Percentiles rank a stretch among this genome's conserved stretches.
Evolutionary conservation across 2,797 vertebrate species (phyloP).

Genomic region (Chiroxiphia lanceolata): DNA sequence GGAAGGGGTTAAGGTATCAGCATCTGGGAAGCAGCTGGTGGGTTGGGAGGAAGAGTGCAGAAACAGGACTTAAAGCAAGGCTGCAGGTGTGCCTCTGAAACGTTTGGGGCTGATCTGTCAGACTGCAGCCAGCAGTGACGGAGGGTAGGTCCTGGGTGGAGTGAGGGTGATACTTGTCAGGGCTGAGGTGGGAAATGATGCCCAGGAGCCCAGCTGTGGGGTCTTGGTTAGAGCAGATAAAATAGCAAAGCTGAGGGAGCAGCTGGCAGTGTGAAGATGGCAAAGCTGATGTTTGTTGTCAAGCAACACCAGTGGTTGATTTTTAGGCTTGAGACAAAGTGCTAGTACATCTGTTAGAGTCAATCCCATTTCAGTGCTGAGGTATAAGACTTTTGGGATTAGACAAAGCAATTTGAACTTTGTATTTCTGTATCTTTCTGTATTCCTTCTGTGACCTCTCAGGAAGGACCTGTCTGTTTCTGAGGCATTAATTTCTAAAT

Average conservation of each 20-base stretch:
- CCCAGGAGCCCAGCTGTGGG: background rate
- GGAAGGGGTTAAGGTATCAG: background rate
- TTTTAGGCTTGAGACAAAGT: background rate
- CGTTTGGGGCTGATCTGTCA: background rate
- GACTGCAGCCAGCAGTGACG: background rate
- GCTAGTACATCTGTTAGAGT: background rate
- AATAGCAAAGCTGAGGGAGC: background rate
- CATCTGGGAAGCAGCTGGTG: background rate
- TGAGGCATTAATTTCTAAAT: background rate
- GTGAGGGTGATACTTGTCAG: background rate
- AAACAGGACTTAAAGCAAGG: background rate
- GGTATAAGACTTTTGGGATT: background rate
- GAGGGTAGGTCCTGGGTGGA: background rate
- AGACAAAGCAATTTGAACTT: background rate
- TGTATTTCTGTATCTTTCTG: background rate
- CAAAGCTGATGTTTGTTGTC: background rate
- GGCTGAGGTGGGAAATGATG: background rate
- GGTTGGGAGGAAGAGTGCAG: background rate
- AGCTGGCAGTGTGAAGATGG: background rate
- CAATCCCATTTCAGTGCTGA: background rate
- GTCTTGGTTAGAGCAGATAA: background rate
- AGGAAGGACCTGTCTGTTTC: background rate
- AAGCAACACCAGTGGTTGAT: background rate
- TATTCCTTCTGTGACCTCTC: background rate
- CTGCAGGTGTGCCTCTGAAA: background rate